Evolutionary conservation across 2,797 vertebrate genomes (phyloP), one percentile per base, ranked within the genome.

Genomic region (Orientallactaga sibirica): DNA sequence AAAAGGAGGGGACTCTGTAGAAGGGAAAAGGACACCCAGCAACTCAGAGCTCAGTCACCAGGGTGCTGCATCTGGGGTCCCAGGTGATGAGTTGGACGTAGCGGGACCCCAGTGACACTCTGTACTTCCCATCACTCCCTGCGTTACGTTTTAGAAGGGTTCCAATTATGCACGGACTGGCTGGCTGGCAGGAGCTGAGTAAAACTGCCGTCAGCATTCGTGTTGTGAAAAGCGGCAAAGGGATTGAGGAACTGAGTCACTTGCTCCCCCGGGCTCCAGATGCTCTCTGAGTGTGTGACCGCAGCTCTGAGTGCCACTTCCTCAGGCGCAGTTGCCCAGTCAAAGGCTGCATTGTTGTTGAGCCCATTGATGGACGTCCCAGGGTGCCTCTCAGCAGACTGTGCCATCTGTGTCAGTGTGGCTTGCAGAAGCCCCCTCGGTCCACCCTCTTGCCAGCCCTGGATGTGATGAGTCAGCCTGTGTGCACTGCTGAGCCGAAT

Each of bases 51-150:
- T 58, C 70, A 82, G 66, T 19, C 29, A 68, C 55, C 4, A 4
- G 43, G 27, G 14, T 1, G 3, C 10, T 20, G 5, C 5, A 1
- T 2, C 61, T 62, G 15, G 24, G 48, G 7, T 3, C 52, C 22
- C 7, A 20, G 48, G 9, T 43, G 33, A n/a, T 33, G 8, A 18
- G 64, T 37, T 8, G 1, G 37, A 19, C 2, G 0, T 0, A 20
- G n/a, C 43, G 20, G 58, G 61, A 48, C 20, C 4, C 12, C 14
- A 12, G 5, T 29, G 7, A 2, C 3, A 15, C 6, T 2, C 33
- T 4, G 52, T 33, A 52, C 7, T 7, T 1, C 0, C 25, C 1
- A 0, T 1, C 2, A 2, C 71, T n/a, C 27, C 25, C 74, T 3
- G 22, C 81, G 33, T 7, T 19, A 19, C n/a, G 2, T 33, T 80